Conservation (phyloP, 2,888 invertebrate genomes). For the Actias luna region DNA sequence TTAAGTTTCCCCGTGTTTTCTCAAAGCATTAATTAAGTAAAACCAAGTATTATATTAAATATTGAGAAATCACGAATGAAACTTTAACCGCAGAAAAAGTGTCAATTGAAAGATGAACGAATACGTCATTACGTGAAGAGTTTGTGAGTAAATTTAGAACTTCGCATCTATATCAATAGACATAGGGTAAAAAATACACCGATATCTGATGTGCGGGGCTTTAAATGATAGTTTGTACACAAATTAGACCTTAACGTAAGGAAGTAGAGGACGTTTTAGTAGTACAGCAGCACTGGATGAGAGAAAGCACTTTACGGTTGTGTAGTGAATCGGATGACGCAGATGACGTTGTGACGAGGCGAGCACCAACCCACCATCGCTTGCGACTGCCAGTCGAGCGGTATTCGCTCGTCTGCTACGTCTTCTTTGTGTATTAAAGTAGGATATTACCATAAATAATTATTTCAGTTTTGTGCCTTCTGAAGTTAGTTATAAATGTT, state of each 20-base stretch:
- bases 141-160: constrained; percentile 35
- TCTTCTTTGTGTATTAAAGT: constrained; percentile 33
- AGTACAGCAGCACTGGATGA: constrained; percentile 33
- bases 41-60: constrained; percentile 14
- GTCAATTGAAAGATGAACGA: constrained; percentile 46
- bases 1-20: constrained; percentile 58
- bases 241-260: constrained; percentile 19
- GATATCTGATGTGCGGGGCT: constrained; percentile 13
- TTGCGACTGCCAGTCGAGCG: constrained; percentile 56
- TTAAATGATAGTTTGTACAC: constrained; percentile 14
- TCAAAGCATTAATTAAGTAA: constrained; percentile 28
- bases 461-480: constrained; percentile 42
- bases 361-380: constrained; percentile 44
- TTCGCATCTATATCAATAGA: constrained; percentile 38
- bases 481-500: constrained; percentile 24
- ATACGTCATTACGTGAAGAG: constrained; percentile 53
- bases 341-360: constrained; percentile 60
- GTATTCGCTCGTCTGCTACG: constrained; percentile 56
- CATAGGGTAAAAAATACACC: constrained; percentile 52
- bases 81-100: constrained; percentile 72
- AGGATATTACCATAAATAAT: constrained; percentile 31
- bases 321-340: constrained; percentile 71
- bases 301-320: constrained; percentile 80
- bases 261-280: constrained; percentile 50
- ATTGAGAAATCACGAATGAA: constrained; percentile 34